phyloP scores from a whole-genome alignment of 2,888 invertebrate species.

The Cryptocephalus moraei region DNA sequence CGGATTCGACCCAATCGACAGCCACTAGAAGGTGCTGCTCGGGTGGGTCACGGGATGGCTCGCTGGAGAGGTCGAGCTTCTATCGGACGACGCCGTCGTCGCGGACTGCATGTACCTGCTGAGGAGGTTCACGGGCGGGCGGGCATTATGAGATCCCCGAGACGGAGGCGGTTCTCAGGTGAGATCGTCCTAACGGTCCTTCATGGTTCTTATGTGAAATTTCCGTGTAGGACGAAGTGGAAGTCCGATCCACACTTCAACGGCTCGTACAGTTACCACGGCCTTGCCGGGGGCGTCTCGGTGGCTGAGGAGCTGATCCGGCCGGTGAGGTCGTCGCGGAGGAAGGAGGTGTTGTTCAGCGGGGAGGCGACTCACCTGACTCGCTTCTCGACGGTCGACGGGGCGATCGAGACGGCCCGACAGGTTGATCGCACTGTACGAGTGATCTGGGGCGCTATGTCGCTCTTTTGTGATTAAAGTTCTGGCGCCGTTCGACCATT shows the following conservation, averaged over 20 bases:
- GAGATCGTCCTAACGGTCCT: background rate
- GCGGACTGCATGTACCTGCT: slow-evolving; percentile 44
- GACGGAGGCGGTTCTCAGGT: slow-evolving; percentile 34
- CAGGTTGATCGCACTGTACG: slow-evolving; percentile 33
- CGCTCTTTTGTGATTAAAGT: no score
- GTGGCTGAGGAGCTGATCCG: slow-evolving; percentile 44
- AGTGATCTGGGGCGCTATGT: slow-evolving; percentile 16
- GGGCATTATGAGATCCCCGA: slow-evolving; percentile 40
- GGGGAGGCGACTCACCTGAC: slow-evolving; percentile 47
- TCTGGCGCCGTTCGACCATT: no score
- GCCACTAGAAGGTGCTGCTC: slow-evolving; percentile 52
- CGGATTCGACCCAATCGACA: slow-evolving; percentile 55
- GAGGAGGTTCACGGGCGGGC: slow-evolving; percentile 46
- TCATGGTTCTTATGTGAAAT: background rate
- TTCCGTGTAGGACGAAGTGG: slow-evolving; percentile 56
- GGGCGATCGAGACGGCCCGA: slow-evolving; percentile 46
- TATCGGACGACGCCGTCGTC: slow-evolving; percentile 44
- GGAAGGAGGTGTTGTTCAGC: slow-evolving; percentile 46
- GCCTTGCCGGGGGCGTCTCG: slow-evolving; percentile 43
- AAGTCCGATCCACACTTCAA: slow-evolving; percentile 54
- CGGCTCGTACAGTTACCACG: slow-evolving; percentile 61
- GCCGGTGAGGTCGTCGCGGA: slow-evolving; percentile 42
- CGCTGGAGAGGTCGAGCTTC: slow-evolving; percentile 50
- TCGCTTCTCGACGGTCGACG: slow-evolving; percentile 46
- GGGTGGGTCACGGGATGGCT: slow-evolving; percentile 61